Conservation (phyloP, 2,888 invertebrate species). For the Leptopilina myrica region DNA sequence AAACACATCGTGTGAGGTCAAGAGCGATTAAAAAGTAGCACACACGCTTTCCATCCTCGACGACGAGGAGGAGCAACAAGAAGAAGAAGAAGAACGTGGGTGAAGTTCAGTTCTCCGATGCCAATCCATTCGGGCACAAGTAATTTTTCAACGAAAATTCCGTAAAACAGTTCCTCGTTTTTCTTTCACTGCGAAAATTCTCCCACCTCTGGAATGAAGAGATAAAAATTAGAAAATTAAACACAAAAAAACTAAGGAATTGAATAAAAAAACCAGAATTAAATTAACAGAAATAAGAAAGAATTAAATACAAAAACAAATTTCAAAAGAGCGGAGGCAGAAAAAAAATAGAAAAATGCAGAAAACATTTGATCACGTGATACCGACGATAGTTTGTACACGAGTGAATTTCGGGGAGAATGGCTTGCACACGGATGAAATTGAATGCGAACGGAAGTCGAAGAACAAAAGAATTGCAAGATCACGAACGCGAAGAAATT, state of each 20-base stretch:
- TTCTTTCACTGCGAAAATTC: no score
- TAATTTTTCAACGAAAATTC: slow-evolving; percentile 50
- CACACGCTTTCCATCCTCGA: slow-evolving; percentile 57
- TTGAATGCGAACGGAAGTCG: slow-evolving; percentile 51
- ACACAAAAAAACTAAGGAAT: no score
- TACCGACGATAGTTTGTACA: slow-evolving; percentile 72
- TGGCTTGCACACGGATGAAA: slow-evolving; percentile 55
- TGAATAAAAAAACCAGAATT: no score
- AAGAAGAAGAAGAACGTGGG: slow-evolving; percentile 60
- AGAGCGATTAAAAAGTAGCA: slow-evolving; percentile 63
- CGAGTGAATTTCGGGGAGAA: slow-evolving; percentile 65
- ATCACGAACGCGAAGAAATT: slow-evolving; percentile 60
- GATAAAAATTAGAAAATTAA: not conserved
- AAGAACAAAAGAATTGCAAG: slow-evolving; percentile 61
- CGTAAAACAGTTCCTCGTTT: slow-evolving; percentile 24
- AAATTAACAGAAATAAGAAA: no score
- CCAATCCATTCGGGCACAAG: slow-evolving; percentile 55
- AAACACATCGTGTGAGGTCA: slow-evolving; percentile 38
- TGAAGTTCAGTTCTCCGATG: slow-evolving; percentile 47
- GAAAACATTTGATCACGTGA: slow-evolving; percentile 66
- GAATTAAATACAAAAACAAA: no score
- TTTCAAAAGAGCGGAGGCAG: no score
- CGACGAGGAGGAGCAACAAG: not conserved
- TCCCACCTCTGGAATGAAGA: not conserved
- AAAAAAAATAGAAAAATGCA: slow-evolving; percentile 59